These are phyloP conservation scores for Oreochromis tanganicae DNA, from an alignment of 2,113 vertebrate species.

Conservation along the genomic window DNA sequence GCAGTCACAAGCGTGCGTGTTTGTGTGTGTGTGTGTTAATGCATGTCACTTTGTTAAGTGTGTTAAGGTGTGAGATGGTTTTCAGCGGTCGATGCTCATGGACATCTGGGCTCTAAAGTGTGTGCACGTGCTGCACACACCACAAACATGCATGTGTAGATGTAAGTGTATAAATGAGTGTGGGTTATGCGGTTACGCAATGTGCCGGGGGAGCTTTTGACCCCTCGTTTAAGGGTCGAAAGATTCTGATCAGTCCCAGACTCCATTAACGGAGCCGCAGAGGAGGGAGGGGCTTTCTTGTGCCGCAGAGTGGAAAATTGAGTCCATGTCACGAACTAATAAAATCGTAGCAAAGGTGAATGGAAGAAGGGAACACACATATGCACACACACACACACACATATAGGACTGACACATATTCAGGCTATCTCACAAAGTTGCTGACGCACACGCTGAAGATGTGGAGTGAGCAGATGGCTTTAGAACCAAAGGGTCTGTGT, in stretches of 20 bases:
- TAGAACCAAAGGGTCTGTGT: conserved; percentile 21
- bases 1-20: neutral
- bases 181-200: neutral
- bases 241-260: conserved; percentile 50
- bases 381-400: neutral
- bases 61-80: conserved; percentile 4
- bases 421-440: conserved; percentile 27
- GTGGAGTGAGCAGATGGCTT: conserved; percentile 40
- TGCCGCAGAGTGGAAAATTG: conserved; percentile 71
- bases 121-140: neutral
- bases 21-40: neutral
- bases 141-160: neutral
- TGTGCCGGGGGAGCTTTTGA: conserved; percentile 11
- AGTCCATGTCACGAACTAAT: conserved; percentile 71
- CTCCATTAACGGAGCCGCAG: conserved; percentile 41
- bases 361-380: neutral
- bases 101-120: neutral
- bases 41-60: neutral
- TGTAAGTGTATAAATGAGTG: conserved; percentile 1
- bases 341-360: conserved; percentile 58
- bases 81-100: neutral
- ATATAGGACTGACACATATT: conserved; percentile 19
- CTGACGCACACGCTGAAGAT: conserved; percentile 44
- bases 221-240: conserved; percentile 53
- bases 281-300: conserved; percentile 52